These are phyloP conservation scores for Lepus oiostolus DNA, from an alignment of 2,797 vertebrate species.

Conservation along the genomic window DNA sequence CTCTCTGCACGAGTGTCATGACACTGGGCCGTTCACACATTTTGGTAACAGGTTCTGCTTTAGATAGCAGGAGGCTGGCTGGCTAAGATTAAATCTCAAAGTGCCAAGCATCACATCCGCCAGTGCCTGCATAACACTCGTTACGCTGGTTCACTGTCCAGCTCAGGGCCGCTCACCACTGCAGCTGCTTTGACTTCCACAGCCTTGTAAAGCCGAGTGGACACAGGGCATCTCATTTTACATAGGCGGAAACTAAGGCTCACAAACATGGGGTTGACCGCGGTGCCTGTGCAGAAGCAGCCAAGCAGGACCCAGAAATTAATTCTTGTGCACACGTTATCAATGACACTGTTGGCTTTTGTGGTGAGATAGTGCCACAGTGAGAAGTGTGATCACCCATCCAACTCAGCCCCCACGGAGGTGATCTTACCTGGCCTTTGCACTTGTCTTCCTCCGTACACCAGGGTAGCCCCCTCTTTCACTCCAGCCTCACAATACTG, in stretches of 20 bases:
- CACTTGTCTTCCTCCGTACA: constrained; percentile 94
- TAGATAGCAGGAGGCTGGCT: neutral
- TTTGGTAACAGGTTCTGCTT: neutral
- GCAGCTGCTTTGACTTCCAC: neutral
- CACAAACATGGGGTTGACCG: neutral
- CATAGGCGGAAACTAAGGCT: neutral
- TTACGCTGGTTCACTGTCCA: neutral
- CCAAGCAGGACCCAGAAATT: neutral
- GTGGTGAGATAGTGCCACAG: neutral
- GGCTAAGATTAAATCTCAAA: neutral
- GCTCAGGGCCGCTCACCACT: neutral
- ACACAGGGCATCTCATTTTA: neutral
- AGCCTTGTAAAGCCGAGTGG: neutral
- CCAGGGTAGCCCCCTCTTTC: constrained; percentile 96
- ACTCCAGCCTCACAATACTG: constrained; percentile 96
- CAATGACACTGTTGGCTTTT: neutral
- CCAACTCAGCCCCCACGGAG: fast-evolving
- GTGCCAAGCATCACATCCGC: neutral
- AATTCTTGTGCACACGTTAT: neutral
- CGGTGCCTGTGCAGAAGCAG: neutral
- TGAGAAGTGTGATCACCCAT: neutral
- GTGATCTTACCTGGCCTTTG: constrained; percentile 92
- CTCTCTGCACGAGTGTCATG: neutral
- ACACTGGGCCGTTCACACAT: neutral
- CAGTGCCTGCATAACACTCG: neutral